phyloP scores from a whole-genome alignment of 2,113 vertebrate species.

The Sciurus niger region DNA sequence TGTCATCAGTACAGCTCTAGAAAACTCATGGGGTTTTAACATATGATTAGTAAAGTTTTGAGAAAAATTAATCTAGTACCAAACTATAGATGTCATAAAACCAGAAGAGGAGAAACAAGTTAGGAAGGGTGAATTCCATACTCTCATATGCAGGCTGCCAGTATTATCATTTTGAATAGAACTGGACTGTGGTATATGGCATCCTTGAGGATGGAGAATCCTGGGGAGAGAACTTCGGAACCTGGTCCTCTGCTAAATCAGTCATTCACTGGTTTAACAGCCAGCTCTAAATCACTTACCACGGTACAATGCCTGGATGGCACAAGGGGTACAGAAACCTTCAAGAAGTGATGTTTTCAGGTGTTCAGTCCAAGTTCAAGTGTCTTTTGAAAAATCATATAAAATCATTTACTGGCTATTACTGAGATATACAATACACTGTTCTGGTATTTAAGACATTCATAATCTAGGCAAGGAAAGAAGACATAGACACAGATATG shows the following conservation, averaged over 20 bases:
- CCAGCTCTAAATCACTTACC: background rate
- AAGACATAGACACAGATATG: background rate
- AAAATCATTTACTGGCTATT: background rate
- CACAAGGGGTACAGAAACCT: background rate
- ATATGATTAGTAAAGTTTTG: background rate
- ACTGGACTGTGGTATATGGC: background rate
- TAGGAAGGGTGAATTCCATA: background rate
- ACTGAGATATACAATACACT: background rate
- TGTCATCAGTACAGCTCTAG: background rate
- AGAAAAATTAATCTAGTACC: background rate
- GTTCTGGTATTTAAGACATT: background rate
- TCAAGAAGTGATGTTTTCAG: background rate
- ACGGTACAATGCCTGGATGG: background rate
- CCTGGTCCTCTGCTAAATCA: background rate
- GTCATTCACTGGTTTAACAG: too few species aligned
- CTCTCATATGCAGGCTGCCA: background rate
- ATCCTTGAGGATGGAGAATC: background rate
- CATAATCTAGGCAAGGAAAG: background rate
- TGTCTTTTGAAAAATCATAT: background rate
- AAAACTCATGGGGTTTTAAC: background rate
- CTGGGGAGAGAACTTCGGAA: rapidly evolving
- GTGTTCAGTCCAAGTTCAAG: background rate
- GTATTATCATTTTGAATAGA: background rate
- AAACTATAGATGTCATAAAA: background rate
- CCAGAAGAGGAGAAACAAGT: background rate